A percentile compares a stretch with the other conserved stretches of the same genome.
Evolutionary conservation across 2,888 invertebrate genomes (phyloP).

Genomic region (Pachydiplax longipennis): DNA sequence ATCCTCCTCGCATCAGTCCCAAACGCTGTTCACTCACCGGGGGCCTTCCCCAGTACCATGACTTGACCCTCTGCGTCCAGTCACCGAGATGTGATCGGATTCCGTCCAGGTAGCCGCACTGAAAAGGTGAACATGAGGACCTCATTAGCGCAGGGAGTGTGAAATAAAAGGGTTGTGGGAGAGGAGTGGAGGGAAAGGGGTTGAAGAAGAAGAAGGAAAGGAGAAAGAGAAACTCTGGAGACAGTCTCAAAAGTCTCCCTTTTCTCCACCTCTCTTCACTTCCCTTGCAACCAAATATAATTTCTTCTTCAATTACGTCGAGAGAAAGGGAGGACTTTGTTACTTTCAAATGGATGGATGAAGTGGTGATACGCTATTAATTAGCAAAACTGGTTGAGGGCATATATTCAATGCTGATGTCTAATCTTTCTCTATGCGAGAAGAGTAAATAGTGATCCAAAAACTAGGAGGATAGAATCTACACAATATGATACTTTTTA

Average conservation of each 20-base stretch:
- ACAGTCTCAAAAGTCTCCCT: background rate
- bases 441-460: too few species aligned
- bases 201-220: background rate
- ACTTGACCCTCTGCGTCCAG: constrained; percentile 96
- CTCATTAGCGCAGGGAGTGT: background rate
- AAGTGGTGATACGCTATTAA: background rate
- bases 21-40: constrained; percentile 77
- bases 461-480: too few species aligned
- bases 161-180: background rate
- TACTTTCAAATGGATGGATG: background rate
- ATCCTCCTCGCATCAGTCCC: constrained; percentile 55
- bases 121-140: constrained; percentile 61
- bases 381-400: background rate
- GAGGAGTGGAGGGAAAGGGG: background rate
- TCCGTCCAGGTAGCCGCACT: constrained; percentile 92
- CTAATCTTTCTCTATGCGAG: background rate
- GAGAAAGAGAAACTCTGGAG: background rate
- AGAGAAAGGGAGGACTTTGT: background rate
- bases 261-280: background rate
- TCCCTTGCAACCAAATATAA: background rate
- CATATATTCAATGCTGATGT: background rate
- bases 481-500: too few species aligned
- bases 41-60: constrained; percentile 97
- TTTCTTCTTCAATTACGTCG: background rate
- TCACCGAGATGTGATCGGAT: constrained; percentile 94